Percentiles rank a stretch among this genome's conserved stretches.
These are phyloP conservation scores for Diarsia rubi DNA, from an alignment of 2,888 invertebrate species.

Conservation along the genomic window DNA sequence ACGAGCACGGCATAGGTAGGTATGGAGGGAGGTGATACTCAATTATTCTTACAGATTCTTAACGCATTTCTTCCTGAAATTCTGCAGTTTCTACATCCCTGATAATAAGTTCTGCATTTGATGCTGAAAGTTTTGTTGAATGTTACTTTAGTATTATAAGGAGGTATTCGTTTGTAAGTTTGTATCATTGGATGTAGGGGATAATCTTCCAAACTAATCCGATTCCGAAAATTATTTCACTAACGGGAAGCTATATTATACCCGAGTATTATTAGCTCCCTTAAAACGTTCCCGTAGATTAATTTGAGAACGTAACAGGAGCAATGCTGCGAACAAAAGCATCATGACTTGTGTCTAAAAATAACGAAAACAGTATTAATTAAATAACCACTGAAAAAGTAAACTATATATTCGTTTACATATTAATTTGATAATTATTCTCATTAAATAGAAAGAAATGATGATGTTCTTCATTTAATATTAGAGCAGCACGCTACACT, in stretches of 20 bases:
- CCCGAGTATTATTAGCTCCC: too few relatives aligned
- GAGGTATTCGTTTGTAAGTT: too few relatives aligned
- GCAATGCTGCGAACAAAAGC: too few relatives aligned
- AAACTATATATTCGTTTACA: background rate
- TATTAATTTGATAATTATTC: background rate
- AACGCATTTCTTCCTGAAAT: slow-evolving; percentile 24
- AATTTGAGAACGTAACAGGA: too few relatives aligned
- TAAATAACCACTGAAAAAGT: background rate
- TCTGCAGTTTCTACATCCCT: background rate
- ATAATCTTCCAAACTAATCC: too few relatives aligned
- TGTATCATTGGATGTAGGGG: too few relatives aligned
- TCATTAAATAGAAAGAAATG: background rate
- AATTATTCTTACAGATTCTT: slow-evolving; percentile 42
- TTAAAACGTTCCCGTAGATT: too few relatives aligned
- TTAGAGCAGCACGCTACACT: too few relatives aligned
- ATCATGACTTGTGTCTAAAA: too few relatives aligned
- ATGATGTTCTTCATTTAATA: too few relatives aligned
- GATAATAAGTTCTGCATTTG: background rate
- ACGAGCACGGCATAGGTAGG: slow-evolving; percentile 22
- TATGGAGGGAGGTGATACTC: slow-evolving; percentile 29
- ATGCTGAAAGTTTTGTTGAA: background rate
- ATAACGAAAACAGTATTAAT: background rate
- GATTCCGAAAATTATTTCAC: too few relatives aligned
- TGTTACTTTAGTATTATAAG: background rate
- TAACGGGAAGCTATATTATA: too few relatives aligned